Evolutionary conservation across 2,888 invertebrate genomes (phyloP).

Genomic region (Dicyrtomina minuta): DNA sequence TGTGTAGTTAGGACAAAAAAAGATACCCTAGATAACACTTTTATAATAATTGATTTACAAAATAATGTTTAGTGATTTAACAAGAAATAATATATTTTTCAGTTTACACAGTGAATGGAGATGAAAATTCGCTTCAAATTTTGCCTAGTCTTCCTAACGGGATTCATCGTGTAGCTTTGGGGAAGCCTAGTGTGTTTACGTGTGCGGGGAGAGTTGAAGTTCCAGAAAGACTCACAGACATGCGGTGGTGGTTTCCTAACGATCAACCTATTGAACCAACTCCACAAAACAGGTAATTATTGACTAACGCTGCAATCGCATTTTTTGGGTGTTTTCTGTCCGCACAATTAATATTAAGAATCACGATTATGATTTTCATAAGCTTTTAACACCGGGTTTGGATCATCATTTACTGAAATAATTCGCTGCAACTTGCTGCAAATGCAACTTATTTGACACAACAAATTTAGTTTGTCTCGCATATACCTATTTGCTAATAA

Average conservation of each 20-base stretch:
- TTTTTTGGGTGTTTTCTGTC: not conserved
- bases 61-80: not conserved
- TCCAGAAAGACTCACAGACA: constrained; percentile 48
- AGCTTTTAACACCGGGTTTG: no score
- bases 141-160: not conserved
- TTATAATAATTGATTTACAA: no score
- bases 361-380: no score
- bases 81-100: not conserved
- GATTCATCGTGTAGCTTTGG: constrained; percentile 35
- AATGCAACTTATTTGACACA: not conserved
- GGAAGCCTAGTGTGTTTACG: constrained; percentile 48
- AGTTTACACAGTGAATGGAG: not conserved
- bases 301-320: not conserved
- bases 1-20: no score
- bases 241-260: constrained; percentile 52
- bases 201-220: constrained; percentile 47
- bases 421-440: not conserved
- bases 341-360: not conserved
- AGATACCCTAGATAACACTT: no score
- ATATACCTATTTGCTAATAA: no score
- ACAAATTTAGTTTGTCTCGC: not conserved
- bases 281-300: constrained; percentile 43
- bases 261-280: constrained; percentile 43
- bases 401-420: not conserved
- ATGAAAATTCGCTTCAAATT: constrained; percentile 1